Conservation (phyloP, 2,888 invertebrate species). For the Steromphala cineraria region DNA sequence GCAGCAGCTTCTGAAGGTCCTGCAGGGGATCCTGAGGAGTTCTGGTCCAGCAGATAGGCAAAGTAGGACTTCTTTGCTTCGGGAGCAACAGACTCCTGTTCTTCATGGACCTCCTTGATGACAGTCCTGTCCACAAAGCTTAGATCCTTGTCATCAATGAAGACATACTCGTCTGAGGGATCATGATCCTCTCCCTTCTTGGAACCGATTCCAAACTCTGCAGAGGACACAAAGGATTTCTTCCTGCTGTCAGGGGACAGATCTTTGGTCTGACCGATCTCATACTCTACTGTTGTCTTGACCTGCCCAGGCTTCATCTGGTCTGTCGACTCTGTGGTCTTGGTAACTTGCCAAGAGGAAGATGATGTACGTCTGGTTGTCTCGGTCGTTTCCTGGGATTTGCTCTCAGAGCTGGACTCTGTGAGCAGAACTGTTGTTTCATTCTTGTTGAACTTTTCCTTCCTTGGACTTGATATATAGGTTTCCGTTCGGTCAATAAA, state of each 20-base stretch:
- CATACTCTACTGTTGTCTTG: background rate
- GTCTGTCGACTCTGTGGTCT: background rate
- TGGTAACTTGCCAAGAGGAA: background rate
- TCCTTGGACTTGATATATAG: slow-evolving; percentile 30
- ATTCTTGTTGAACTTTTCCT: background rate
- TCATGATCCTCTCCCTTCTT: background rate
- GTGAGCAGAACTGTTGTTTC: background rate
- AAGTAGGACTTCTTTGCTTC: slow-evolving; percentile 13
- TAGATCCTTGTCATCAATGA: background rate
- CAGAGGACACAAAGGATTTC: background rate
- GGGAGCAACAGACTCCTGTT: background rate
- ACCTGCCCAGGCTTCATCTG: background rate
- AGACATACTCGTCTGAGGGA: slow-evolving; percentile 3
- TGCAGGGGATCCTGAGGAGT: background rate
- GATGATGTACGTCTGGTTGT: background rate
- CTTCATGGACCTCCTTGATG: background rate
- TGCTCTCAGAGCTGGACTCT: background rate
- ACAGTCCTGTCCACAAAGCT: background rate
- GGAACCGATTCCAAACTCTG: background rate
- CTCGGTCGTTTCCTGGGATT: background rate
- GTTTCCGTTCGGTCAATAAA: slow-evolving; percentile 30
- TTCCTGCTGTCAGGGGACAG: background rate
- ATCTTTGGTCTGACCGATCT: background rate
- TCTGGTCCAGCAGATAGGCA: slow-evolving; percentile 12
- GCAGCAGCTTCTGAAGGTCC: background rate